These are phyloP conservation scores for Podarcis muralis DNA, from an alignment of 2,113 vertebrate species.

Conservation along the genomic window DNA sequence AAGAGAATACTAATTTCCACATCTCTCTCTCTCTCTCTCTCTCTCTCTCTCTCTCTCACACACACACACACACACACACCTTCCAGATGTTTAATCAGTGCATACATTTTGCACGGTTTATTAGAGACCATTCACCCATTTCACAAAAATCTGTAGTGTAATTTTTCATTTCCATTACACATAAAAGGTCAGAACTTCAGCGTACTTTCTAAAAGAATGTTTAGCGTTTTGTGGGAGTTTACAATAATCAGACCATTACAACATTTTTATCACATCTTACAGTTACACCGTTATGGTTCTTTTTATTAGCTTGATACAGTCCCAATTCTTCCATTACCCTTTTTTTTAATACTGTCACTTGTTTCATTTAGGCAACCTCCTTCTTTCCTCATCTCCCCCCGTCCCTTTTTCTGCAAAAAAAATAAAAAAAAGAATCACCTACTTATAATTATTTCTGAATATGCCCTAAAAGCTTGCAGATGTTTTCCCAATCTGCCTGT, in stretches of 20 bases:
- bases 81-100: background rate
- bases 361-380: conserved; percentile 44
- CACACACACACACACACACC: no score
- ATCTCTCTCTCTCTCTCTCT: background rate
- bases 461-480: conserved; percentile 59
- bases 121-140: background rate
- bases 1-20: background rate
- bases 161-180: background rate
- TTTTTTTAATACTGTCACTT: conserved; percentile 26
- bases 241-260: background rate
- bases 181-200: background rate
- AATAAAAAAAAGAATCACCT: conserved; percentile 24
- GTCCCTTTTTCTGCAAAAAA: background rate
- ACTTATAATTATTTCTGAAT: conserved; percentile 57
- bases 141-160: background rate
- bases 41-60: no score
- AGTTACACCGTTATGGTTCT: background rate
- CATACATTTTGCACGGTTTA: background rate
- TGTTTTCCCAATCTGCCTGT: conserved; percentile 67
- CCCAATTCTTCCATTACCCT: conserved; percentile 37
- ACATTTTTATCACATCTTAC: background rate
- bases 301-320: background rate
- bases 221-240: conserved; percentile 10
- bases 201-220: conserved; percentile 1
- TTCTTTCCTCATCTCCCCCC: background rate